Evolutionary conservation across 2,113 vertebrate species (phyloP).

Genomic region (Cottus gobio): DNA sequence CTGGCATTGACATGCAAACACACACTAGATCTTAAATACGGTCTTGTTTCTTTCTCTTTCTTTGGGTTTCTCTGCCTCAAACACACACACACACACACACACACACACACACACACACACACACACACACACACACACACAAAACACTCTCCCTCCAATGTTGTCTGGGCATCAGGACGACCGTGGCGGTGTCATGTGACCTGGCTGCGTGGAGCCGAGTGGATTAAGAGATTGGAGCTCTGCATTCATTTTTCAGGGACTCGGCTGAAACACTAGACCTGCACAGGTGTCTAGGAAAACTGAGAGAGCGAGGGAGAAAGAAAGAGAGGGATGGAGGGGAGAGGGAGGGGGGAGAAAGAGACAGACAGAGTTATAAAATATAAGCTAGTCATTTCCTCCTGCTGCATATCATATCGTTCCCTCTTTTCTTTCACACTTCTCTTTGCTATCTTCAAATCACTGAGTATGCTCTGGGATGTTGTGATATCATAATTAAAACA

Average conservation of each 20-base stretch:
- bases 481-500: background rate
- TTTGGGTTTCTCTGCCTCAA: constrained; percentile 21
- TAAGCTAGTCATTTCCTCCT: constrained; percentile 4
- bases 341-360: background rate
- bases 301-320: constrained; percentile 55
- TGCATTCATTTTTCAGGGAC: constrained; percentile 98
- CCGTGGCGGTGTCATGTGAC: constrained; percentile 95
- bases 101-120: constrained; percentile 34
- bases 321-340: constrained; percentile 26
- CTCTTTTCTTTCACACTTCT: background rate
- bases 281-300: constrained; percentile 95
- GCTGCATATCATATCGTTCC: background rate
- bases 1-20: background rate
- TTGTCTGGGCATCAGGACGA: constrained; percentile 91
- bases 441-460: constrained; percentile 73
- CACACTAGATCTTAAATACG: background rate
- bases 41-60: constrained; percentile 32
- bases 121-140: constrained; percentile 42
- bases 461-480: background rate
- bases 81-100: constrained; percentile 27
- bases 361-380: constrained; percentile 5
- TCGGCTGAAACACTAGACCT: constrained; percentile 94
- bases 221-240: constrained; percentile 99
- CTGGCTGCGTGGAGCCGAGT: constrained; percentile 95
- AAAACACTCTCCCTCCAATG: constrained; percentile 69